Evolutionary conservation across 2,888 invertebrate genomes (phyloP), one percentile per base, ranked within the genome.

Genomic region (Sinohyriopsis cumingii): DNA sequence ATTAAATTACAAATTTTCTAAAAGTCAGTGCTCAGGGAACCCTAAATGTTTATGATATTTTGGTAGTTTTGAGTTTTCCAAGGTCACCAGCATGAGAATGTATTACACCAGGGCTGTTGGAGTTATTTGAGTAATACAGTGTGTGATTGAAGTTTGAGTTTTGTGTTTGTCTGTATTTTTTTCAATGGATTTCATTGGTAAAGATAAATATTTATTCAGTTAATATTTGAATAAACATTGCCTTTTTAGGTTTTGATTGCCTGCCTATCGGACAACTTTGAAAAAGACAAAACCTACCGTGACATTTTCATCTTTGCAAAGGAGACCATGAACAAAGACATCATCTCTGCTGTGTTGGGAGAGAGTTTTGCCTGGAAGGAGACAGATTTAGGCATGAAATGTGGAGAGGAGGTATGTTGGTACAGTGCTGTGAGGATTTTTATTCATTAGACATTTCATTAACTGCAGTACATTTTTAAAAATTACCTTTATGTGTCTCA

Each of bases 211-310:
- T 45, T 25, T 25, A 4, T 20, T 61, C 25, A 28, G 22, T 22
- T 28, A 7, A n/a, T 25, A 22, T 63, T 45, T n/a, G 5, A 45
- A 53, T 59, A 12, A 5, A 5, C 12, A n/a, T 59, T 65, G 63
- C 64, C 53, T 55, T 63, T 65, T 9, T 72, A 86, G 84, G 68
- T 88, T 20, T 76, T 87, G 33, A 73, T 88, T 1, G 82, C 82
- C 0, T 79, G 86, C 33, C 69, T 88, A 24, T 88, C 89, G 1
- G 83, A 87, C 73, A 83, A 83, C 63, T 89, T 88, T 83, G 87
- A 86, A 67, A 65, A 71, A n/a, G 84, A 87, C 67, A 70, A 77
- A 9, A 79, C 77, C 64, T 87, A 87, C 67, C 75, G 81, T 22
- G 75, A 84, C 66, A 74, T 85, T 73, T 83, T 88, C 64, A 66